These are phyloP conservation scores for Nemotelus pantherinus DNA, from an alignment of 2,888 invertebrate genomes.

Conservation along the genomic window DNA sequence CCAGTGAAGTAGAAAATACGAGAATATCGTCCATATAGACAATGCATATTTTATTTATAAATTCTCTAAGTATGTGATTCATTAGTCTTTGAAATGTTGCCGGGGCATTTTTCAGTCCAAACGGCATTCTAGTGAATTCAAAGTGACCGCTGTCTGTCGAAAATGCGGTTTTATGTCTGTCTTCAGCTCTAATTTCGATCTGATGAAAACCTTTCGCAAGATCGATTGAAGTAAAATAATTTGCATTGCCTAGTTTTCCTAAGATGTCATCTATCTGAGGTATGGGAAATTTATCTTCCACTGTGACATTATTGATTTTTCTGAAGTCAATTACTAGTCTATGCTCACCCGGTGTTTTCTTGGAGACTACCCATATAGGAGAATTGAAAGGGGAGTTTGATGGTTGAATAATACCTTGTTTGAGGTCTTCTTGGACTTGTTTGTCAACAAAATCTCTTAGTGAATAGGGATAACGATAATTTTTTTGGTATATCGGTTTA, in stretches of 20 bases:
- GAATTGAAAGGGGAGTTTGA: conserved; percentile 20
- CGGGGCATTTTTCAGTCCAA: conserved; percentile 61
- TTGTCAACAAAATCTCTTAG: conserved; percentile 8
- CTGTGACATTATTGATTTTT: conserved; percentile 46
- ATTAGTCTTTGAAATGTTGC: conserved; percentile 40
- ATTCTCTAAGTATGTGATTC: conserved; percentile 54
- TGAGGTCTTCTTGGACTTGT: conserved; percentile 17
- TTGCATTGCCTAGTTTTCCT: conserved; percentile 47
- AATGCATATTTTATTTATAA: conserved; percentile 44
- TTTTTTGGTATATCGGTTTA: conserved; percentile 22
- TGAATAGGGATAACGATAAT: conserved; percentile 29
- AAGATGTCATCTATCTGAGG: conserved; percentile 48
- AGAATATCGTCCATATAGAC: conserved; percentile 52
- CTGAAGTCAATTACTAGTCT: conserved; percentile 37
- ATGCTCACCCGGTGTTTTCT: conserved; percentile 16
- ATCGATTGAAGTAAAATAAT: conserved; percentile 35
- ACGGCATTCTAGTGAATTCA: conserved; percentile 58
- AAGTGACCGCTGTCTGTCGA: conserved; percentile 53
- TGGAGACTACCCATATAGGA: conserved; percentile 29
- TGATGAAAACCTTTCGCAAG: conserved; percentile 39
- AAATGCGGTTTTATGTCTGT: conserved; percentile 57
- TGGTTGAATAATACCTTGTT: conserved; percentile 19
- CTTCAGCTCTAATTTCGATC: conserved; percentile 49
- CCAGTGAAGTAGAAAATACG: conserved; percentile 53
- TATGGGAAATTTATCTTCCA: conserved; percentile 23